Evolutionary conservation across 1,140 invertebrate species (phyloP).

Genomic region (Zeugodacus cucurbitae): DNA sequence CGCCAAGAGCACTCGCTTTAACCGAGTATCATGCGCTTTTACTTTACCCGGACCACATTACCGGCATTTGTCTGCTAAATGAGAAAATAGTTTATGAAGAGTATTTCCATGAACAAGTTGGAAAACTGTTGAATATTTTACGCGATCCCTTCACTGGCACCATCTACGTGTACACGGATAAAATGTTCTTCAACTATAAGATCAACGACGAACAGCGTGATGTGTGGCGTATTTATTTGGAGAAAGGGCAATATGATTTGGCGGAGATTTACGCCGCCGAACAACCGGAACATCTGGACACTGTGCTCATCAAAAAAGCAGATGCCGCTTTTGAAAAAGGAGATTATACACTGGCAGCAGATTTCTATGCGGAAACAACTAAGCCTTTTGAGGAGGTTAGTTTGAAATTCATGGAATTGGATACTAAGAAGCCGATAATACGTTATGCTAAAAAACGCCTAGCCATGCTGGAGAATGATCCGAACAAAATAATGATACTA

Average conservation of each 20-base stretch:
- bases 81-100: slow-evolving; percentile 91
- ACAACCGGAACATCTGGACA: slow-evolving; percentile 83
- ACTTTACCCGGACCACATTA: slow-evolving; percentile 84
- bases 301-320: slow-evolving; percentile 89
- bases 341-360: slow-evolving; percentile 85
- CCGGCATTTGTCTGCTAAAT: slow-evolving; percentile 87
- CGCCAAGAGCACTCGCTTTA: slow-evolving; percentile 82
- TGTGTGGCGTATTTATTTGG: slow-evolving; percentile 89
- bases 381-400: slow-evolving; percentile 95
- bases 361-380: slow-evolving; percentile 87
- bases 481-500: slow-evolving; percentile 84
- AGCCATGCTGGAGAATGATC: slow-evolving; percentile 70
- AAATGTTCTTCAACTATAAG: slow-evolving; percentile 87
- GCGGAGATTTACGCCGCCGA: slow-evolving; percentile 85
- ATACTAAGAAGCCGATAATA: slow-evolving; percentile 87
- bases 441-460: slow-evolving; percentile 82
- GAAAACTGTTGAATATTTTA: slow-evolving; percentile 82
- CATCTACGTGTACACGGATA: slow-evolving; percentile 88
- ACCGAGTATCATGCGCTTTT: slow-evolving; percentile 93
- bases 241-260: slow-evolving; percentile 87
- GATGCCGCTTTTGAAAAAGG: slow-evolving; percentile 85
- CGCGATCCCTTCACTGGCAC: slow-evolving; percentile 84
- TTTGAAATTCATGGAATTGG: slow-evolving; percentile 88
- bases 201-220: slow-evolving; percentile 87
- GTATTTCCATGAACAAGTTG: slow-evolving; percentile 81